Evolutionary conservation across 1,140 invertebrate species (phyloP), one percentile per base, ranked within the genome.

Genomic region (Eupeodes corollae): DNA sequence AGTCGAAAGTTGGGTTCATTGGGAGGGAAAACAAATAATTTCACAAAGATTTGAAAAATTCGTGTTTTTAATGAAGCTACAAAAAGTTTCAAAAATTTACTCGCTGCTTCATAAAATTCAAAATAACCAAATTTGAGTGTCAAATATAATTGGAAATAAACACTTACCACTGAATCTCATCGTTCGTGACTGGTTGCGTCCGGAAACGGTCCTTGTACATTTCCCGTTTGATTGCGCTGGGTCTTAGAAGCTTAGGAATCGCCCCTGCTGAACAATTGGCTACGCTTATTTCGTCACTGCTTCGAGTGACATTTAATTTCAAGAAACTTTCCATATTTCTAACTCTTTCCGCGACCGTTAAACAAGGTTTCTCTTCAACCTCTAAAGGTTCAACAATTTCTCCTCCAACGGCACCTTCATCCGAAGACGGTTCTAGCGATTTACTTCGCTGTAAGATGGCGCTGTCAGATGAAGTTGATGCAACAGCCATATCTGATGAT

Each of bases 151-250:
- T n/a, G 12, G 5, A 35, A n/a, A 15, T 35, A 5, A 3, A 10
- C 32, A 47, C 46, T 47, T 12, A 47, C 46, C 39, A 30, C 9
- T 26, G 40, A 47, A 59, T 65, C 63, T 83, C 80, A 40, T 79
- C 74, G 12, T 75, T 72, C 26, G 80, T 83, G 46, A 84, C 73
- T 0, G 80, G 80, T 59, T 82, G 81, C 3, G 80, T 83, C 56
- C 75, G 75, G 57, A 75, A 79, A 18, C 79, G 70, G 47, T 76
- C 75, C 38, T 70, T 70, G 49, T 75, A 70, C 14, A 71, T 56
- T 51, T 74, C 74, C 40, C 75, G 63, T 14, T 73, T 55, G 41
- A 52, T 63, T 56, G 50, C 73, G 60, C 56, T 71, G 56, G 69
- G 60, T 39, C 64, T 63, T 1, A 61, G 44, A 1, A 66, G 15